These are phyloP conservation scores for Pediacus dermestoides DNA, from an alignment of 2,888 invertebrate genomes.

Conservation along the genomic window DNA sequence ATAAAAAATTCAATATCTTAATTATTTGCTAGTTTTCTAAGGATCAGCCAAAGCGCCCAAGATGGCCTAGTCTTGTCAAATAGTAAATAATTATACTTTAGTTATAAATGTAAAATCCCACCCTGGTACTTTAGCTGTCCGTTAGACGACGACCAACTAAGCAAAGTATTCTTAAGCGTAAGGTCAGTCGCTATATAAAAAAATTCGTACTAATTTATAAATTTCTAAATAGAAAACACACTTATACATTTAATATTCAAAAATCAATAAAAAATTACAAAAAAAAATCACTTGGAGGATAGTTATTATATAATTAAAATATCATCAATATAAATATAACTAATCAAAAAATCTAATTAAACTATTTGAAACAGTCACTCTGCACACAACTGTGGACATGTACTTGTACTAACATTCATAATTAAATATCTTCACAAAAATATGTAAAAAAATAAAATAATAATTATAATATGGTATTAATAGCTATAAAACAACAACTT, in stretches of 20 bases:
- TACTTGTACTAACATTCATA: constrained; percentile 53
- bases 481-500: constrained; percentile 53
- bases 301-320: constrained; percentile 48
- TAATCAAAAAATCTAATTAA: constrained; percentile 50
- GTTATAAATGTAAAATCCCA: constrained; percentile 25
- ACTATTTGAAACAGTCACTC: constrained; percentile 50
- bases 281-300: constrained; percentile 45
- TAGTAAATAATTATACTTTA: constrained; percentile 13
- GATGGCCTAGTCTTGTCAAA: constrained; percentile 43
- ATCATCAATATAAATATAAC: constrained; percentile 49
- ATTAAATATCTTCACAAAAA: constrained; percentile 53
- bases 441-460: constrained; percentile 55
- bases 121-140: constrained; percentile 26
- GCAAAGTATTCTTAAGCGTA: constrained; percentile 41
- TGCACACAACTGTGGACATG: constrained; percentile 48
- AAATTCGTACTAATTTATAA: constrained; percentile 47
- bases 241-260: constrained; percentile 50
- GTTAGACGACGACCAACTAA: constrained; percentile 37
- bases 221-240: constrained; percentile 52
- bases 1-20: constrained; percentile 47
- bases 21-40: constrained; percentile 43
- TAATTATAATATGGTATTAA: constrained; percentile 51
- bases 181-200: constrained; percentile 43
- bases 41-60: constrained; percentile 35
- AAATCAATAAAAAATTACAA: constrained; percentile 47